Conservation (phyloP, 1,140 invertebrate genomes). For the Drosophila lacertosa region DNA sequence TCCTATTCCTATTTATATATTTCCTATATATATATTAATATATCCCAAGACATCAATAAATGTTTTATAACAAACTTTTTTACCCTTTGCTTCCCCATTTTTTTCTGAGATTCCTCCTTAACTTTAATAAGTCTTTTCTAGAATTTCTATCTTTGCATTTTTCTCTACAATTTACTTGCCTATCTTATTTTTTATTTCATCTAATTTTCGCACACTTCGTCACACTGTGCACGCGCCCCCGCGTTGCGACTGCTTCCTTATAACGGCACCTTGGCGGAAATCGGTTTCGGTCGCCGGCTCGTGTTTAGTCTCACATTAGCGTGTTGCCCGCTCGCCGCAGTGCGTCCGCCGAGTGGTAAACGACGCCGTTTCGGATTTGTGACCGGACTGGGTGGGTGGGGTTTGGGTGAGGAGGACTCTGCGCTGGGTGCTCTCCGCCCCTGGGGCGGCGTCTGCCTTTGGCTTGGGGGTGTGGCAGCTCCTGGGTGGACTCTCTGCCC, state of each 20-base stretch:
- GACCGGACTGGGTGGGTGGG: constrained; percentile 9
- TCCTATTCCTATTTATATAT: too few relatives aligned
- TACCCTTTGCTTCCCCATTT: too few relatives aligned
- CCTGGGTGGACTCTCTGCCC: neutral
- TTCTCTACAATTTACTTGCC: too few relatives aligned
- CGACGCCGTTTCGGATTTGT: constrained; percentile 44
- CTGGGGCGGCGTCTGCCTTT: constrained; percentile 43
- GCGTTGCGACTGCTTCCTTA: constrained; percentile 13
- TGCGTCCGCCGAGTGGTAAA: constrained; percentile 58
- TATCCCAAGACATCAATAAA: too few relatives aligned
- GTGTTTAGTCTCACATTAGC: constrained; percentile 77
- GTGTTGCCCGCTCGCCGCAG: constrained; percentile 44
- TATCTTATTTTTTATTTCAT: neutral
- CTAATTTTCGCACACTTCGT: neutral
- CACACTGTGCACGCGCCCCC: neutral
- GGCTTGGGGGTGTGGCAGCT: constrained; percentile 45
- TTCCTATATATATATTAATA: too few relatives aligned
- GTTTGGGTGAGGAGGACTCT: too few relatives aligned
- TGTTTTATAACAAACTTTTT: too few relatives aligned
- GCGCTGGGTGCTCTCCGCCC: constrained; percentile 3
- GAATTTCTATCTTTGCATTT: too few relatives aligned
- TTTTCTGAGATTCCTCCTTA: too few relatives aligned
- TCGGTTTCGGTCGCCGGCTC: constrained; percentile 67
- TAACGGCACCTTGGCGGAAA: constrained; percentile 50
- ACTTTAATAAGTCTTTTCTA: too few relatives aligned